Conservation (phyloP, 1,140 invertebrate species). For the Venturia canescens region DNA sequence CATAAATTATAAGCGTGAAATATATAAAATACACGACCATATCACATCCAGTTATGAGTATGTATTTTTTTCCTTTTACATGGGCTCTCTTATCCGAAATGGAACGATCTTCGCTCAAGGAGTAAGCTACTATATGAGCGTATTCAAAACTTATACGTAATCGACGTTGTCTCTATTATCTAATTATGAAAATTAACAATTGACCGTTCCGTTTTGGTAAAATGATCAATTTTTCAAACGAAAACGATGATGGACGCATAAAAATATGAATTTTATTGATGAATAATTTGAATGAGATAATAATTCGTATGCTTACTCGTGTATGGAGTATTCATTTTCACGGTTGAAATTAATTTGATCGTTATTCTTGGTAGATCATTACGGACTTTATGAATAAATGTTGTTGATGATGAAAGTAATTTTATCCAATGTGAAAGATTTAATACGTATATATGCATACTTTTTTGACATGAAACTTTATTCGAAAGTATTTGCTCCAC, state of each 20-base stretch:
- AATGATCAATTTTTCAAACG: too few species aligned
- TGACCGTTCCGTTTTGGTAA: too few species aligned
- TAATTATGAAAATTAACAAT: too few species aligned
- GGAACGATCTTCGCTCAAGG: background rate
- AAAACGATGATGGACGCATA: too few species aligned
- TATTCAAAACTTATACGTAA: too few species aligned
- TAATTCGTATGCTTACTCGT: too few species aligned
- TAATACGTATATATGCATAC: background rate
- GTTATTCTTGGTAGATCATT: background rate
- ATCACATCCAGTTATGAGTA: constrained; percentile 52
- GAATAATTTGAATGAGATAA: too few species aligned
- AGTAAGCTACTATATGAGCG: too few species aligned
- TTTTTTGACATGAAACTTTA: background rate
- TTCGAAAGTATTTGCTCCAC: constrained; percentile 5
- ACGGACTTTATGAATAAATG: background rate
- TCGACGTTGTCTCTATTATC: too few species aligned
- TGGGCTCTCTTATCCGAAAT: background rate
- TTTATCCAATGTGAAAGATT: background rate
- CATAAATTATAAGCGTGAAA: constrained; percentile 64
- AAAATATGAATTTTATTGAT: too few species aligned
- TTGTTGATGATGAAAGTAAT: background rate
- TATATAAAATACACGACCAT: constrained; percentile 56
- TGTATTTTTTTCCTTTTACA: background rate
- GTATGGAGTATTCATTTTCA: too few species aligned
- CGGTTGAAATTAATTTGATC: background rate